Evolutionary conservation across 1,140 invertebrate genomes (phyloP).

Genomic region (Drosophila gunungcola): DNA sequence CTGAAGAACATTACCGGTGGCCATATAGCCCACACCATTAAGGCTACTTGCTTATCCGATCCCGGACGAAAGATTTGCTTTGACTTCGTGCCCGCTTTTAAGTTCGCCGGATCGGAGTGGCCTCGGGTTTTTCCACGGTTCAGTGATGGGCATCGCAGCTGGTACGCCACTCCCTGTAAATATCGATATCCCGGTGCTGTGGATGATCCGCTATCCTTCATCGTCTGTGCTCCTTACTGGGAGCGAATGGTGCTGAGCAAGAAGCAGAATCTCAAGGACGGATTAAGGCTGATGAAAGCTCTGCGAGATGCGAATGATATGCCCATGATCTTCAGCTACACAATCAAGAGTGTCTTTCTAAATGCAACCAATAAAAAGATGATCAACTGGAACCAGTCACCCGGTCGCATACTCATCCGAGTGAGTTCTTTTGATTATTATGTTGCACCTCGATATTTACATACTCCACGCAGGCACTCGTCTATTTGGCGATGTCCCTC

Average conservation of each 20-base stretch:
- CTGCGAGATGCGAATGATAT: constrained; percentile 45
- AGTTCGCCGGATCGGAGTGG: constrained; percentile 32
- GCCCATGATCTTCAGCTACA: constrained; percentile 39
- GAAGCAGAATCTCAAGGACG: constrained; percentile 53
- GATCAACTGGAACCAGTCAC: constrained; percentile 34
- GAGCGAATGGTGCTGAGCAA: constrained; percentile 41
- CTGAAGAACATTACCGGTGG: constrained; percentile 35
- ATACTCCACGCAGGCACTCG: constrained; percentile 10
- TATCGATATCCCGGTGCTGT: background rate
- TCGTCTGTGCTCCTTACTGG: constrained; percentile 51
- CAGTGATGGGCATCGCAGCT: constrained; percentile 5
- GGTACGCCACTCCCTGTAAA: constrained; percentile 53
- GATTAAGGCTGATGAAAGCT: constrained; percentile 52
- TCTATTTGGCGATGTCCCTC: background rate
- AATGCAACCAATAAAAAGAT: background rate
- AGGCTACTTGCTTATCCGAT: constrained; percentile 25
- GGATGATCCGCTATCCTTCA: constrained; percentile 42
- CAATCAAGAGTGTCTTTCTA: constrained; percentile 48
- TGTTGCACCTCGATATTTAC: background rate
- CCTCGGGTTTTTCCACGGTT: background rate
- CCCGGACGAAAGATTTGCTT: constrained; percentile 35
- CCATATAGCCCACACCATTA: constrained; percentile 47
- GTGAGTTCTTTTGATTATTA: constrained; percentile 17
- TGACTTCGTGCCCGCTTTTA: constrained; percentile 63
- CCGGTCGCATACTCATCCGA: constrained; percentile 44